A percentile compares a stretch with the other conserved stretches of the same genome.
These are phyloP conservation scores for Vicugna pacos DNA, from an alignment of 2,113 vertebrate species.

Conservation along the genomic window DNA sequence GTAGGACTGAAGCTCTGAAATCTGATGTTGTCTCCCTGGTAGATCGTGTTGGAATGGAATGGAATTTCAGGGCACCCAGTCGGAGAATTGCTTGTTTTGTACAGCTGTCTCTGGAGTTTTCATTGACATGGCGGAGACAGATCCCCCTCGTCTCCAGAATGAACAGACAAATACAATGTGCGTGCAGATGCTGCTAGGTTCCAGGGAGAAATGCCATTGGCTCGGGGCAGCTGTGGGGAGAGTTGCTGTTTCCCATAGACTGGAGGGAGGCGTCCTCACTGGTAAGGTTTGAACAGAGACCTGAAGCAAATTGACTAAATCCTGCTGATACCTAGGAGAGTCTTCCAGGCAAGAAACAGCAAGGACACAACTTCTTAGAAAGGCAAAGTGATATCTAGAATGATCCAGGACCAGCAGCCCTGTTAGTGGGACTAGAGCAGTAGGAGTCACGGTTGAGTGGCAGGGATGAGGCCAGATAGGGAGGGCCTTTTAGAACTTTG, in stretches of 20 bases:
- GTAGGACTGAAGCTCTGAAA: not conserved
- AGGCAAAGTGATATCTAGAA: not conserved
- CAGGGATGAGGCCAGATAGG: not conserved
- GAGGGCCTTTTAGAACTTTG: not conserved
- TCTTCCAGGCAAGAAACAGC: not conserved
- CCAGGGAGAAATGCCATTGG: not conserved
- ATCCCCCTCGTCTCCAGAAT: not conserved
- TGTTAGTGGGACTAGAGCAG: fast-evolving
- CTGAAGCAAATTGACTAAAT: not conserved
- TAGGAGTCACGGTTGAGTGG: not conserved
- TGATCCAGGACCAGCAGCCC: not conserved
- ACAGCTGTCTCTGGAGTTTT: not conserved
- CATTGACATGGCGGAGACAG: not conserved
- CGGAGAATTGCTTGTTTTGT: not conserved
- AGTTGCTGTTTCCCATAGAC: not conserved
- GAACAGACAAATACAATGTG: not conserved
- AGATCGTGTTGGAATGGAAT: not conserved
- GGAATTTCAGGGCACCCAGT: not conserved
- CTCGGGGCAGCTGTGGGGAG: not conserved
- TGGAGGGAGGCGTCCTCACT: not conserved
- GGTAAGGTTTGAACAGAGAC: not conserved
- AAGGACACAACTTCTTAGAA: not conserved
- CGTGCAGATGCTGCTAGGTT: not conserved
- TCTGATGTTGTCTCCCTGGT: not conserved
- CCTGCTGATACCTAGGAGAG: not conserved